A percentile compares a stretch with the other conserved stretches of the same genome.
Evolutionary conservation across 1,140 invertebrate species (phyloP).

Genomic region (Drosophila funebris): DNA sequence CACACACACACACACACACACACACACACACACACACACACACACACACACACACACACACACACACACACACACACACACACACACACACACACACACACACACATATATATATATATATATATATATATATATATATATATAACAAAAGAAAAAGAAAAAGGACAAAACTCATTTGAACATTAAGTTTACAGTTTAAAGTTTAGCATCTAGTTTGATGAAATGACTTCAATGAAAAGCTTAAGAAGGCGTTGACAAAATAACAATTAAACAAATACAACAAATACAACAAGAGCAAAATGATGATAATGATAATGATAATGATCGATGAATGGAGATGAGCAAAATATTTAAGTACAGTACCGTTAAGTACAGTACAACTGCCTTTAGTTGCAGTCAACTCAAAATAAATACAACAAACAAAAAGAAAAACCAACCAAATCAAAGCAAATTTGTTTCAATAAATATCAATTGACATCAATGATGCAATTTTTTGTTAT

Average conservation of each 20-base stretch:
- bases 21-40: too few relatives aligned
- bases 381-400: constrained; percentile 45
- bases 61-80: background rate
- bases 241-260: constrained; percentile 18
- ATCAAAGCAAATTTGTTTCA: constrained; percentile 68
- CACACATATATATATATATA: background rate
- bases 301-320: constrained; percentile 23
- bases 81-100: background rate
- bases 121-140: background rate
- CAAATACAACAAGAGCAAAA: too few relatives aligned
- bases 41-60: too few relatives aligned
- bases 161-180: constrained; percentile 33
- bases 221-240: constrained; percentile 25
- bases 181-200: constrained; percentile 19
- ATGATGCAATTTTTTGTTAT: too few relatives aligned
- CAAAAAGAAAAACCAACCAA: too few relatives aligned
- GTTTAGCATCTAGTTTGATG: constrained; percentile 31
- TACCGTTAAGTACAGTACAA: constrained; percentile 30
- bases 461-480: constrained; percentile 53
- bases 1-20: background rate
- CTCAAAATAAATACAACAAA: constrained; percentile 48
- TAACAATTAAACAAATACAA: background rate
- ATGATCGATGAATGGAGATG: constrained; percentile 4
- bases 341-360: constrained; percentile 36
- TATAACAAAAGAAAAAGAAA: background rate